These are phyloP conservation scores for Trichacis sp. DNA, from an alignment of 2,888 invertebrate genomes.

Conservation along the genomic window DNA sequence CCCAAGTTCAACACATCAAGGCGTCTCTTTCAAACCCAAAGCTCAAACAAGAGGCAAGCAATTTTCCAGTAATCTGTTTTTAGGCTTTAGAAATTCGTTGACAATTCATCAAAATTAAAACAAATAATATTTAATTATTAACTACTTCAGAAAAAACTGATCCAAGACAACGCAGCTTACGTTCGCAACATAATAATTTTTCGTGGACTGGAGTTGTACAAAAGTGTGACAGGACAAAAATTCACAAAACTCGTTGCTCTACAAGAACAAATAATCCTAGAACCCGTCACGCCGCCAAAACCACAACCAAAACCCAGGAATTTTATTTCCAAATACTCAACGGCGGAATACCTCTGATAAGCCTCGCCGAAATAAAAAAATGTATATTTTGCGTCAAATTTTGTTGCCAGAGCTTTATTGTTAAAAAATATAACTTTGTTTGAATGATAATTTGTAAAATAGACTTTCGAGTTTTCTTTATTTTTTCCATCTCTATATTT, in stretches of 20 bases:
- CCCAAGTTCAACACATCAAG: slow-evolving; percentile 78
- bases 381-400: background rate
- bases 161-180: slow-evolving; percentile 78
- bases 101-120: no score
- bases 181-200: slow-evolving; percentile 72
- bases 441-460: no score
- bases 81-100: no score
- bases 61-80: background rate
- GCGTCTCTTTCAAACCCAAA: slow-evolving; percentile 72
- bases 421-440: no score
- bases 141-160: slow-evolving; percentile 74
- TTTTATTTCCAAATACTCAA: slow-evolving; percentile 65
- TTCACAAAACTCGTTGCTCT: slow-evolving; percentile 57
- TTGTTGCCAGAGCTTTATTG: background rate
- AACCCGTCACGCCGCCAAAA: slow-evolving; percentile 71
- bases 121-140: slow-evolving; percentile 14
- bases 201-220: slow-evolving; percentile 62
- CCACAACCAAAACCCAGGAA: slow-evolving; percentile 71
- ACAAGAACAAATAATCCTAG: slow-evolving; percentile 73
- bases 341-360: background rate
- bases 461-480: no score
- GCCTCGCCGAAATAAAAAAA: no score
- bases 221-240: slow-evolving; percentile 58
- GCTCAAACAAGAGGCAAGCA: slow-evolving; percentile 71
- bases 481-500: background rate